phyloP scores from a whole-genome alignment of 2,113 vertebrate genomes.

The Cairina moschata region DNA sequence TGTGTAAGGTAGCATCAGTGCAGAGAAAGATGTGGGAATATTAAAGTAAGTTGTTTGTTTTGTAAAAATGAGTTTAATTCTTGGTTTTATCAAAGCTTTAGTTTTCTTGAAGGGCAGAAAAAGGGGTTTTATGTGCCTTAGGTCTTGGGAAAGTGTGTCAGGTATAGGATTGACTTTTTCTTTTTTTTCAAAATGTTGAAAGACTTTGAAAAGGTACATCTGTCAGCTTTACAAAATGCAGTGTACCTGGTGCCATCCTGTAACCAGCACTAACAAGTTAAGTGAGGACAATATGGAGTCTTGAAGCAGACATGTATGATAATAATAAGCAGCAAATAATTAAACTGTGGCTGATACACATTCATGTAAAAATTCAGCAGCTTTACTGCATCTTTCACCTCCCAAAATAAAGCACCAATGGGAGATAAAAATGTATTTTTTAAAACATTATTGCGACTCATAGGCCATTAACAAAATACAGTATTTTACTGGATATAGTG shows the following conservation, averaged over 20 bases:
- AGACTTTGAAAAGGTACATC: not conserved
- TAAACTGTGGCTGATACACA: not conserved
- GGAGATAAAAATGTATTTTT: not conserved
- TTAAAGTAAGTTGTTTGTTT: not conserved
- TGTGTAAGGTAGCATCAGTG: not conserved
- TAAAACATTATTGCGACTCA: not conserved
- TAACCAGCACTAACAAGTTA: not conserved
- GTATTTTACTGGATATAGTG: constrained; percentile 10
- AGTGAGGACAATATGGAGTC: not conserved
- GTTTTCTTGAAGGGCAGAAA: not conserved
- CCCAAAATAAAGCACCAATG: not conserved
- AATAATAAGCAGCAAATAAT: not conserved
- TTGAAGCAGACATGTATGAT: not conserved
- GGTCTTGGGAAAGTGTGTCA: not conserved
- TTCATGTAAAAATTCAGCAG: not conserved
- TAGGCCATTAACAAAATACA: not conserved
- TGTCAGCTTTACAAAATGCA: not conserved
- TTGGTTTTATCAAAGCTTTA: not conserved
- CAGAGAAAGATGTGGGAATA: not conserved
- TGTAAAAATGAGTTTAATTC: not conserved
- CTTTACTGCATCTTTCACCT: not conserved
- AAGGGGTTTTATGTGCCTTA: not conserved
- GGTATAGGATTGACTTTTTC: not conserved
- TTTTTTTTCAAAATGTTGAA: not conserved
- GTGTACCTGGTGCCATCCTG: not conserved